phyloP scores from a whole-genome alignment of 2,797 vertebrate genomes.

The Xenopus petersii region DNA sequence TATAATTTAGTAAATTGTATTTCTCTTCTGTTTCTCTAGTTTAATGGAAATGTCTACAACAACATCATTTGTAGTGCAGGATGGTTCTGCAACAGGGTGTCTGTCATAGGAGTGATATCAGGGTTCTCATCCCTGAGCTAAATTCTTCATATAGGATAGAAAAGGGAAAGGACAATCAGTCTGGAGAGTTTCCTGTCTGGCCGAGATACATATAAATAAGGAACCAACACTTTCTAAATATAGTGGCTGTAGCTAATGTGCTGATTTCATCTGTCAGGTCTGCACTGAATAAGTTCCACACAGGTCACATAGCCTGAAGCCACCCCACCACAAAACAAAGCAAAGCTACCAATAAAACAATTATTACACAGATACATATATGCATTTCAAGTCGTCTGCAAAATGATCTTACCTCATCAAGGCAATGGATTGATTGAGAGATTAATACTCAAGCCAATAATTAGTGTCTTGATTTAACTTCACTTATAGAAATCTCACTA shows the following conservation, averaged over 20 bases:
- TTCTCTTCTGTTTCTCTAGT: too few species aligned
- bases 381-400: too few species aligned
- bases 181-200: constrained; percentile 72
- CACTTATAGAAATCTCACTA: too few species aligned
- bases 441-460: too few species aligned
- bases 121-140: constrained; percentile 44
- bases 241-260: constrained; percentile 9
- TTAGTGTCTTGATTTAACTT: too few species aligned
- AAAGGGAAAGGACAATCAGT: constrained; percentile 52
- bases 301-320: background rate
- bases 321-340: constrained; percentile 1
- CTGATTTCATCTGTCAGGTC: constrained; percentile 9
- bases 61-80: background rate
- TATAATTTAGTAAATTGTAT: too few species aligned
- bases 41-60: too few species aligned
- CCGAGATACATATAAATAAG: constrained; percentile 61
- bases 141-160: constrained; percentile 48
- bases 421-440: too few species aligned
- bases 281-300: background rate
- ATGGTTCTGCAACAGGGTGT: background rate
- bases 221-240: constrained; percentile 56
- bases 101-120: constrained; percentile 14
- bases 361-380: constrained; percentile 4
- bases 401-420: too few species aligned
- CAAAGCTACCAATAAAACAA: constrained; percentile 15